Evolutionary conservation across 2,888 invertebrate genomes (phyloP), one percentile per base, ranked within the genome.

Genomic region (Chrysodeixis includens): DNA sequence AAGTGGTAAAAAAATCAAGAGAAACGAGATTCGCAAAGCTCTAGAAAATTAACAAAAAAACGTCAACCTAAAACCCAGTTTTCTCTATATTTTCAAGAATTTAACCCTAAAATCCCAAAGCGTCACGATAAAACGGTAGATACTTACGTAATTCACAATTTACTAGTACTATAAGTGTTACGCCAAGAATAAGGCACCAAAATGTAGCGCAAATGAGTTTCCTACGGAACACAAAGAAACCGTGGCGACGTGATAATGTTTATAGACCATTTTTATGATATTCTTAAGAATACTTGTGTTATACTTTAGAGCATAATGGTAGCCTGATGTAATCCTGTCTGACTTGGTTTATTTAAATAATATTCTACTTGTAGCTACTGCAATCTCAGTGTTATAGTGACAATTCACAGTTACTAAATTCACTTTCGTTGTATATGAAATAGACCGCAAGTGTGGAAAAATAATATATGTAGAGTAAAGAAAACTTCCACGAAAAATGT

Each of bases 261-360:
- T 69, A 74, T 79, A 76, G 67, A 77, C 62, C 68, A 74, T 70
- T 74, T 76, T 77, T 77, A 78, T 71, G 68, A 66, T 63, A 56
- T 74, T 70, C 26, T 56, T 63, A 75, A 78, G 71, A 66, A 62
- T 78, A 74, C 67, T 26, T 30, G 57, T 65, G 69, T 62, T 12
- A 64, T 26, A 40, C 51, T 78, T 59, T 44, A 16, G n/a, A 22
- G 63, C 71, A 66, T 68, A 62, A 72, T 66, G 49, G 53, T 51
- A 51, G 56, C 20, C 62, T 61, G 62, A 74, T 64, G 69, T 72
- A 74, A 72, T 75, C 81, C 81, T 70, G 79, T 79, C 56, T 71
- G 65, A 77, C 62, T 69, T 77, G 26, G 65, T 59, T 79, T 72
- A 59, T 69, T 51, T 49, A 64, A 55, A 66, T 51, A 56, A 71